phyloP scores from a whole-genome alignment of 2,113 vertebrate genomes.

The Andinoacara biseriatus region DNA sequence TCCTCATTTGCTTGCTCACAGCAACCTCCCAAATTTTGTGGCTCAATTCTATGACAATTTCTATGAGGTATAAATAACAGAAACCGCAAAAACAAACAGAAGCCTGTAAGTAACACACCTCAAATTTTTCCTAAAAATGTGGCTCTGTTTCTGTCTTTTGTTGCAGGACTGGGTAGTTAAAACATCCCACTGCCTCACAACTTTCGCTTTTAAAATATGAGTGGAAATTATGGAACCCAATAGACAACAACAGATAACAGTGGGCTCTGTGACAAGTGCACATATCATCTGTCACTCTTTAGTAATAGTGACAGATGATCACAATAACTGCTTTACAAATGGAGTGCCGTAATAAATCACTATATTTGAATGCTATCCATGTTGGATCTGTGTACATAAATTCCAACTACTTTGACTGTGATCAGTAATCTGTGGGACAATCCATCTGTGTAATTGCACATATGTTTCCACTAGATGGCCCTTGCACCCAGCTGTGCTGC shows the following conservation, averaged over 20 bases:
- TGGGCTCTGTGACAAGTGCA: background rate
- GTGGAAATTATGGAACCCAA: background rate
- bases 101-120: no score
- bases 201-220: background rate
- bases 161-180: background rate
- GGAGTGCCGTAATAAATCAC: background rate
- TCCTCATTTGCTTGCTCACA: background rate
- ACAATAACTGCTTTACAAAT: background rate
- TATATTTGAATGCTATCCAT: conserved; percentile 1
- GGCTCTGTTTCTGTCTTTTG: background rate
- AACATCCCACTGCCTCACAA: background rate
- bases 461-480: conserved; percentile 79
- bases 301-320: background rate
- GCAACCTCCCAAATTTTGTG: background rate
- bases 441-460: conserved; percentile 61
- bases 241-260: conserved; percentile 15
- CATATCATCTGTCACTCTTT: background rate
- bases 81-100: no score
- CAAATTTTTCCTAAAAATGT: no score
- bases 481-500: conserved; percentile 65
- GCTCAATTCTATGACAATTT: no score
- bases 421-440: conserved; percentile 24
- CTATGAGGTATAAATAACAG: no score
- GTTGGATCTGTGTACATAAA: conserved; percentile 8
- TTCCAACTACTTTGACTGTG: conserved; percentile 24